Evolutionary conservation across 2,797 vertebrate genomes (phyloP).

Genomic region (Bryconaethiops microstoma): DNA sequence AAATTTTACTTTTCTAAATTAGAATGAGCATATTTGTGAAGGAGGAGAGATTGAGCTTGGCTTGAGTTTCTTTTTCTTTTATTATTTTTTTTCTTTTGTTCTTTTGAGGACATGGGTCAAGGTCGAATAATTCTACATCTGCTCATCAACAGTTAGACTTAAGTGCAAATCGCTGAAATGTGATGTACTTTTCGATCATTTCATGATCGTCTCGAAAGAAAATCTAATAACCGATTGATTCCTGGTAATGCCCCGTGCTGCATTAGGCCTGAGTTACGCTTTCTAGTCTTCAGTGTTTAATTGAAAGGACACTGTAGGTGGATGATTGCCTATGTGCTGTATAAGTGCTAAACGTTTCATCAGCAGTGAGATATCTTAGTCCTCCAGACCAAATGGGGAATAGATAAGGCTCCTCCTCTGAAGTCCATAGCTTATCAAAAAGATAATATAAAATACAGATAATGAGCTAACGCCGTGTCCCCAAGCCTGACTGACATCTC

Average conservation of each 20-base stretch:
- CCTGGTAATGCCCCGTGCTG: conserved; percentile 67
- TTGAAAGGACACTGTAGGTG: conserved; percentile 62
- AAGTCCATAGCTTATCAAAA: conserved; percentile 57
- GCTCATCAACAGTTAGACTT: background rate
- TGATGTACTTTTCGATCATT: background rate
- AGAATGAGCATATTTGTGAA: conserved; percentile 80
- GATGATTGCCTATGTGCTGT: conserved; percentile 78
- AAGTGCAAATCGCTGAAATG: conserved; percentile 17
- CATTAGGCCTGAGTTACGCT: conserved; percentile 73
- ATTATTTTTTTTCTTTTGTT: conserved; percentile 9
- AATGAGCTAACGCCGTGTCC: conserved; percentile 8
- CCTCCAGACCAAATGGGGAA: conserved; percentile 51
- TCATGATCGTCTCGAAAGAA: conserved; percentile 9
- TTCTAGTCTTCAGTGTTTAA: conserved; percentile 29
- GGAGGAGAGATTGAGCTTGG: conserved; percentile 86
- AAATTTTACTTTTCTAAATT: conserved; percentile 60
- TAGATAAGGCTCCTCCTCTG: conserved; percentile 50
- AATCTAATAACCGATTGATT: conserved; percentile 64
- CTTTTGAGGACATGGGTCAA: conserved; percentile 27
- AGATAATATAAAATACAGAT: conserved; percentile 51
- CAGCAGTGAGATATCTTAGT: conserved; percentile 65
- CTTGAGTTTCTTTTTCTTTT: conserved; percentile 73
- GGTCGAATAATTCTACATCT: conserved; percentile 42
- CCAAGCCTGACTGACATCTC: conserved; percentile 28
- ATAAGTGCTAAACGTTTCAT: conserved; percentile 73